Conservation (phyloP, 2,797 vertebrate genomes). For the Bradypus variegatus region DNA sequence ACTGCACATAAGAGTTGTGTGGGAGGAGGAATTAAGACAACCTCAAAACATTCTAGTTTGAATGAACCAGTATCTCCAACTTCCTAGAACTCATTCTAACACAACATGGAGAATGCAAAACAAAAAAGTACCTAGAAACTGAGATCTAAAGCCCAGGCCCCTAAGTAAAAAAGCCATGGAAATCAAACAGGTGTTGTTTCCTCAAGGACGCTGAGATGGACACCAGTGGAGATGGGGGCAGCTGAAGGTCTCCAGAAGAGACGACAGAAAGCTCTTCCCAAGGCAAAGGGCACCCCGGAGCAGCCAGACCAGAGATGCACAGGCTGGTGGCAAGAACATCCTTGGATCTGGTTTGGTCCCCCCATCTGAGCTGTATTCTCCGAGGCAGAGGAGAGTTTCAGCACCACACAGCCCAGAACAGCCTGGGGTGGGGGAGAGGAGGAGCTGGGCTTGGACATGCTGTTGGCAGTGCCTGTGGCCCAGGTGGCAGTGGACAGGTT, state of each 20-base stretch:
- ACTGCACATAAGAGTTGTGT: neutral
- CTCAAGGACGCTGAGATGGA: too few species aligned
- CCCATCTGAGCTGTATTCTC: neutral
- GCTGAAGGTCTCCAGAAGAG: too few species aligned
- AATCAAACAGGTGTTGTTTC: rapidly evolving
- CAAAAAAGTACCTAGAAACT: neutral
- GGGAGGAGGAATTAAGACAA: neutral
- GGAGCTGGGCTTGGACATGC: rapidly evolving
- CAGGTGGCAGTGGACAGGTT: too few species aligned
- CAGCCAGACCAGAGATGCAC: neutral
- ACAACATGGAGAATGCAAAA: neutral
- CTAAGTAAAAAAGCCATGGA: rapidly evolving
- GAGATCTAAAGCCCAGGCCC: neutral
- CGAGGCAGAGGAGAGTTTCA: neutral
- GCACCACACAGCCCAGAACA: too few species aligned
- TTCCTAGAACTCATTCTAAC: neutral
- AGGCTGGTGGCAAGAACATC: neutral
- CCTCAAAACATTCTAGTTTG: neutral
- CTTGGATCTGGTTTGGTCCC: too few species aligned
- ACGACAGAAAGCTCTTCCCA: neutral
- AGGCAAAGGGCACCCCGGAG: rapidly evolving
- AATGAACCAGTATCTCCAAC: too few species aligned
- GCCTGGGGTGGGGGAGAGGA: neutral
- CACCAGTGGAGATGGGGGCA: neutral
- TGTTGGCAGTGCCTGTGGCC: neutral